Evolutionary conservation across 2,113 vertebrate genomes (phyloP), one percentile per base, ranked within the genome.

Genomic region (Megaceryle maxima): DNA sequence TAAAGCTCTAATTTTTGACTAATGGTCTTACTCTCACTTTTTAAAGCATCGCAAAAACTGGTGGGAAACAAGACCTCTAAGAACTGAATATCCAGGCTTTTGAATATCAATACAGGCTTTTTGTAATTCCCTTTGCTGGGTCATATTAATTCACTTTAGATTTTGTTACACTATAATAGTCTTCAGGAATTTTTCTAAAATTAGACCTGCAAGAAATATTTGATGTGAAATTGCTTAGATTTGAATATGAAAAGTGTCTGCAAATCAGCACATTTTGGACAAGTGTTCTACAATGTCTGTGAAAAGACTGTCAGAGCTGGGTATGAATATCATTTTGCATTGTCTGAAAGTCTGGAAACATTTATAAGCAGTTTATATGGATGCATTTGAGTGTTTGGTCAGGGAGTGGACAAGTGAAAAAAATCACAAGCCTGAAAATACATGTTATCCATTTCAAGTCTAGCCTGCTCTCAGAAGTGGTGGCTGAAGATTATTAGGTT

Each of bases 341-440:
- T 96, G 66, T 91, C 74, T 96, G 81, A 26, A 92, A 72, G 81
- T 95, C 94, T 96, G 94, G 95, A 96, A 96, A 29, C 70, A 39
- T 80, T 96, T 97, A 87, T 75, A 64, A 96, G 73, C 57, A 87
- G 55, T 87, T 92, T 95, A 81, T 73, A 67, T 80, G 26, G 62
- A 75, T 64, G 37, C 28, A 68, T 95, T 96, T 11, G 57, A 96
- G 66, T 73, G 35, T 87, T 95, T 94, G 66, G 41, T n/a, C 74
- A 76, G 20, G 59, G 39, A 95, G 28, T 73, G 50, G 62, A 76
- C 57, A 73, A 87, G 13, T 3, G 20, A 89, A 92, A 92, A 83
- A 87, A 83, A 55, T 53, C 4, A 1, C 66, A 69, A 64, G 50
- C 14, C 57, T 96, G 39, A 68, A 92, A 68, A 33, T 43, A 5